A percentile compares a stretch with the other conserved stretches of the same genome.
Conservation (phyloP, 2,113 vertebrate genomes). For the Leucopternis melanops region DNA sequence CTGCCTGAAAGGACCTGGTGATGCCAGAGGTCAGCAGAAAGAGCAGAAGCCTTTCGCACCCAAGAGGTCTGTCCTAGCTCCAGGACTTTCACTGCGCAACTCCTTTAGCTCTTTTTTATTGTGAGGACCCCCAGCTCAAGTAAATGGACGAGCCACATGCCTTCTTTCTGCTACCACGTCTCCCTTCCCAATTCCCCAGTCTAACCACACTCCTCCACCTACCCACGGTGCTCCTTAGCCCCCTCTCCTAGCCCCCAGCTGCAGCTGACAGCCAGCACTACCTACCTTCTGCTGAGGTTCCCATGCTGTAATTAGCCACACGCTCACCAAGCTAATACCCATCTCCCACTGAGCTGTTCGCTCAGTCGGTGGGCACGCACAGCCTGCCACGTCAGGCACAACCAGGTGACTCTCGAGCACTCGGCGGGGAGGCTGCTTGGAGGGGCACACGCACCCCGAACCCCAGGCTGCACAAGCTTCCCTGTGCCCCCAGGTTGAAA, state of each 20-base stretch:
- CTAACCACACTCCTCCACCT: not conserved
- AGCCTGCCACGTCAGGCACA: not conserved
- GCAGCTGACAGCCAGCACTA: not conserved
- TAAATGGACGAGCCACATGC: fast-evolving
- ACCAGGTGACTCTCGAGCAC: not conserved
- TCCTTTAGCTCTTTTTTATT: not conserved
- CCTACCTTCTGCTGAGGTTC: not conserved
- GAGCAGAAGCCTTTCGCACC: not conserved
- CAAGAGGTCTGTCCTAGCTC: not conserved
- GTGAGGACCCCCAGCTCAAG: not conserved
- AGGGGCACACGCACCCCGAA: not conserved
- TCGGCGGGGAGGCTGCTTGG: not conserved
- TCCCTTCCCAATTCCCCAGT: not conserved
- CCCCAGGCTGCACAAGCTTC: not conserved
- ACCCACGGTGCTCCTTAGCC: no score
- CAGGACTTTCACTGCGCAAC: not conserved
- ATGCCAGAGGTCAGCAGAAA: not conserved
- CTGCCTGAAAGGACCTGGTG: not conserved
- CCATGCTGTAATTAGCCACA: not conserved
- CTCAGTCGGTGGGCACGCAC: not conserved
- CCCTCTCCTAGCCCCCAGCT: no score
- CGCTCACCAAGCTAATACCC: not conserved
- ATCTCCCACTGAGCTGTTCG: not conserved
- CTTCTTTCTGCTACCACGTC: not conserved
- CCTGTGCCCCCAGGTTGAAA: not conserved